Evolutionary conservation across 2,888 invertebrate species (phyloP), one percentile per base, ranked within the genome.

Genomic region (Acrobeloides nanus): DNA sequence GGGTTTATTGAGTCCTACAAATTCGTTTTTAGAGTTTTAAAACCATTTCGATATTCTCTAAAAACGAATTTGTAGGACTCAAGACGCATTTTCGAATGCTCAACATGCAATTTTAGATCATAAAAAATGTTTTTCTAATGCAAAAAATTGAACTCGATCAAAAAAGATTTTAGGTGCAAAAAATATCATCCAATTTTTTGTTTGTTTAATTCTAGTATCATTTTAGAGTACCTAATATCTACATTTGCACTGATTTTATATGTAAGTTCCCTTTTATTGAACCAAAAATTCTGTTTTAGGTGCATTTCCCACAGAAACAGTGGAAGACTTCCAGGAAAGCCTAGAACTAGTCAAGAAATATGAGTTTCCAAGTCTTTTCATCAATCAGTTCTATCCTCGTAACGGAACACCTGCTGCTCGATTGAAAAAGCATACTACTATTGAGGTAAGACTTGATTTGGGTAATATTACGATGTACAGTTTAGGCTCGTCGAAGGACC

Each of bases 161-260:
- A 23, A 15, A 5, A 1, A 12, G 12, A 26, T n/a, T 34, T 10
- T 31, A 38, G 39, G 17, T 18, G 25, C n/a, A n/a, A n/a, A n/a
- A n/a, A n/a, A n/a, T n/a, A n/a, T n/a, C n/a, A n/a, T n/a, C n/a
- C n/a, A n/a, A 29, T 37, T 15, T 27, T 10, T 27, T 29, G 7
- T 12, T 57, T 26, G 32, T 26, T 47, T 17, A 29, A 21, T 8
- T 23, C 18, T 17, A n/a, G 17, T 48, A n/a, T 5, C 31, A 27
- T 55, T 74, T 26, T 75, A 87, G 87, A 57, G 88, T 95, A 0
- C 83, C 86, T 0, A 87, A 85, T 2, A 81, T 93, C 41, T 92
- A 89, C 12, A 87, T 97, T 68, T 93, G 92, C 0, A 97, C 95
- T 0, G 95, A 97, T 74, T 86, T 97, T 37, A 97, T 97, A 68